Evolutionary conservation across 2,888 invertebrate genomes (phyloP), one percentile per base, ranked within the genome.

Genomic region (Epistrophe grossulariae): DNA sequence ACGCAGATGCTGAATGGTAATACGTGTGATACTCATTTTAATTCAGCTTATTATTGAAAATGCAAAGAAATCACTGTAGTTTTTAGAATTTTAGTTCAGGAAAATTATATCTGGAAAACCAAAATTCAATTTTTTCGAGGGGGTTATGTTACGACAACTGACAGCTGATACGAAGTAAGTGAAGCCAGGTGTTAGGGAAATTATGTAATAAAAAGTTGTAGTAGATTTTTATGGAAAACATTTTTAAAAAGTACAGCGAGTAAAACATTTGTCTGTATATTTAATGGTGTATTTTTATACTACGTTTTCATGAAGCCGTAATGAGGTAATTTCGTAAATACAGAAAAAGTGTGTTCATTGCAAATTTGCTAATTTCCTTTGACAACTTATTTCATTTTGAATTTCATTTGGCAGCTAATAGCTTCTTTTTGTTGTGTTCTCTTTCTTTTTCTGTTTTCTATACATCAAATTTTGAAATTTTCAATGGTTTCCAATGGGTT

Each of bases 71-170:
- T 50, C 48, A 45, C 11, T 45, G 1, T 28, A 13, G 13, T 15
- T 55, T 28, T 55, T 1, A 17, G 11, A 17, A 6, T 38, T 28
- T 62, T 55, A 8, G 40, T 19, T n/a, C 4, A 31, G 43, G 19
- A 81, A 78, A 64, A 64, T n/a, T 0, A 64, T 43, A 48, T n/a
- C 70, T 50, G 28, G 66, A 73, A 85, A 55, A 35, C 8, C 35
- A 35, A 35, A 85, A 85, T 78, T 76, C 9, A 59, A 9, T 48
- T 48, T 55, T 62, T 59, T 24, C n/a, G 11, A 70, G 70, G 10
- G 70, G 85, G 85, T 85, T 82, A 82, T 55, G 85, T 85, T 81
- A 85, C 78, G 68, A 38, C 48, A 85, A 66, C 73, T 85, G 85
- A 85, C 85, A 85, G 85, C 74, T 82, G 85, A 82, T 66, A 79